Evolutionary conservation across 2,113 vertebrate genomes (phyloP).

Genomic region (Petromus typicus): DNA sequence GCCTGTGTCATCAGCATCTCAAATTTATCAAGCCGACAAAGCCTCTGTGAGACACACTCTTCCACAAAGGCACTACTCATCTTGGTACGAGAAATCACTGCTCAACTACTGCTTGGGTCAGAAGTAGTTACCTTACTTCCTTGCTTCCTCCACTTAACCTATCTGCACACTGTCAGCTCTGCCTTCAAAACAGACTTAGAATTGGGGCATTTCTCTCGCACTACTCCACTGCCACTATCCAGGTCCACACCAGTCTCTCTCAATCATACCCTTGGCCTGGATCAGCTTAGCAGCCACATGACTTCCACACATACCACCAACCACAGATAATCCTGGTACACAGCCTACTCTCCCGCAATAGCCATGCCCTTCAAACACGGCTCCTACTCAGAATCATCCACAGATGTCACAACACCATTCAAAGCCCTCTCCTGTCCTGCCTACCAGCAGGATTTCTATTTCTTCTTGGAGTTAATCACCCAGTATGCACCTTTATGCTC

Average conservation of each 20-base stretch:
- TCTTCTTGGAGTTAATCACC: background rate
- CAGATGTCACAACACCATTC: background rate
- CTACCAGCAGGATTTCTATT: background rate
- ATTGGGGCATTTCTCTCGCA: background rate
- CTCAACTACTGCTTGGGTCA: background rate
- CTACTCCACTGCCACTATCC: background rate
- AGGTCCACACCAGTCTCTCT: background rate
- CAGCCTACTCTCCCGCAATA: background rate
- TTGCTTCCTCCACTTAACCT: background rate
- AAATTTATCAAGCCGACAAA: background rate
- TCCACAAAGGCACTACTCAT: background rate
- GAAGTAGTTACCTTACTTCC: background rate
- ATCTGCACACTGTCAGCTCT: background rate
- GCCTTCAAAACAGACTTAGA: background rate
- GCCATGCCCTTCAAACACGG: background rate
- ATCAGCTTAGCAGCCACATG: rapidly evolving
- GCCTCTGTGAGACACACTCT: background rate
- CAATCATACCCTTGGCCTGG: rapidly evolving
- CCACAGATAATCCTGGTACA: background rate
- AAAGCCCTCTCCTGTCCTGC: background rate
- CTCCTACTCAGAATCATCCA: background rate
- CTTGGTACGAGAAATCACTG: background rate
- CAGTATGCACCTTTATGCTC: too few species aligned
- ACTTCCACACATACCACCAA: background rate
- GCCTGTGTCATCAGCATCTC: background rate